Base-by-base conservation (phyloP, 2,113 vertebrate genomes). In the Piprites chloris region DNA sequence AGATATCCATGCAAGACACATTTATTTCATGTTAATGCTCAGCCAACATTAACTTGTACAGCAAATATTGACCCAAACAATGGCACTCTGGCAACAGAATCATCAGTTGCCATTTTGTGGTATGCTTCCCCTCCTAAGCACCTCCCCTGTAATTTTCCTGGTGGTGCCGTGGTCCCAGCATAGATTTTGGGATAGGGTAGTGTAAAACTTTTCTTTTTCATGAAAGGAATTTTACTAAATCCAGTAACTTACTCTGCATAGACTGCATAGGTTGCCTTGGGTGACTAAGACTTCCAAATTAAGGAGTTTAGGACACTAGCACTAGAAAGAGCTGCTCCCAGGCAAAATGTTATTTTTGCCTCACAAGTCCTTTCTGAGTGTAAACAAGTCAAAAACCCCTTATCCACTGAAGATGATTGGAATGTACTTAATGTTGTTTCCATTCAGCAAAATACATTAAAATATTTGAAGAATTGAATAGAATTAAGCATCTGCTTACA, bases 31-130 rank as follows among this genome's bases (percentile, higher is more conserved):
- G 90, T 95, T 92, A 92, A 86, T 84, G 37, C 79, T 96, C 83
- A 89, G 72, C 47, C 65, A 88, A 7, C 47, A 59, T 88, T 93
- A 84, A 93, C 82, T 71, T 78, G 27, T 61, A 66, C 47, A 62
- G 72, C 67, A 93, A 95, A 96, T 95, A 95, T 63, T 93, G 92
- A 90, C 78, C 68, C 50, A 88, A 86, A 92, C 9, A 59, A 49
- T 59, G 39, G 42, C 35, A 74, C 50, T 78, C 66, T 69, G 47
- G 59, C 39, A 80, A 68, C 69, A 10, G 10, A 95, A 75, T 47
- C 8, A 44, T 56, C 62, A 58, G 11, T 20, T 37, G 28, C n/a
- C 66, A 11, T 62, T 87, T 42, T 75, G 22, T 69, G 50, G 26
- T 46, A 39, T 37, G 35, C 32, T n/a, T 11, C 22, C 6, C 6